Conservation (phyloP, 2,113 vertebrate species). For the Pseudorasbora parva region DNA sequence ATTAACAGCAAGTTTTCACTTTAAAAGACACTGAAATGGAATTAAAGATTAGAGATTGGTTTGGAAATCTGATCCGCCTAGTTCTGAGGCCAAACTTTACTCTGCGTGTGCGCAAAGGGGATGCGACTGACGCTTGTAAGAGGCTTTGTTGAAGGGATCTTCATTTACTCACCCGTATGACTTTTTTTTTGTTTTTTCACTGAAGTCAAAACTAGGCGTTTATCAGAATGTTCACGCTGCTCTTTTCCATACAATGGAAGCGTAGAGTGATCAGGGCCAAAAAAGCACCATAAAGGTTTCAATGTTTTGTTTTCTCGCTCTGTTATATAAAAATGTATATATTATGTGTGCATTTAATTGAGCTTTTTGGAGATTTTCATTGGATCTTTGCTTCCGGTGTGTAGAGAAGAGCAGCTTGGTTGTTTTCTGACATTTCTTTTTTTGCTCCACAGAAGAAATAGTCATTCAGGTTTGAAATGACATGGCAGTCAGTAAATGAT, state of each 20-base stretch:
- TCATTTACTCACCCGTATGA: background rate
- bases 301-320: too few species aligned
- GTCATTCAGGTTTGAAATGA: background rate
- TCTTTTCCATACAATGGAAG: background rate
- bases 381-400: background rate
- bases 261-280: too few species aligned
- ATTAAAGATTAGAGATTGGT: conserved; percentile 4
- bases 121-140: background rate
- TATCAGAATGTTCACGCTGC: background rate
- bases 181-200: background rate
- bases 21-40: conserved; percentile 16
- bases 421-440: background rate
- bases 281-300: too few species aligned
- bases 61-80: conserved; percentile 35
- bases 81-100: conserved; percentile 37
- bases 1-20: conserved; percentile 28
- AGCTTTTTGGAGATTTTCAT: too few species aligned
- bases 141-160: background rate
- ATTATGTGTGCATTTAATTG: too few species aligned
- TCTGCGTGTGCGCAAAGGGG: background rate
- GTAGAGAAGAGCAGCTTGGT: background rate
- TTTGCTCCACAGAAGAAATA: background rate
- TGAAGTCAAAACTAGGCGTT: background rate
- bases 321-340: too few species aligned
- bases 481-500: background rate